Conservation (phyloP, 2,888 invertebrate genomes). For the Tetranychus piercei region DNA sequence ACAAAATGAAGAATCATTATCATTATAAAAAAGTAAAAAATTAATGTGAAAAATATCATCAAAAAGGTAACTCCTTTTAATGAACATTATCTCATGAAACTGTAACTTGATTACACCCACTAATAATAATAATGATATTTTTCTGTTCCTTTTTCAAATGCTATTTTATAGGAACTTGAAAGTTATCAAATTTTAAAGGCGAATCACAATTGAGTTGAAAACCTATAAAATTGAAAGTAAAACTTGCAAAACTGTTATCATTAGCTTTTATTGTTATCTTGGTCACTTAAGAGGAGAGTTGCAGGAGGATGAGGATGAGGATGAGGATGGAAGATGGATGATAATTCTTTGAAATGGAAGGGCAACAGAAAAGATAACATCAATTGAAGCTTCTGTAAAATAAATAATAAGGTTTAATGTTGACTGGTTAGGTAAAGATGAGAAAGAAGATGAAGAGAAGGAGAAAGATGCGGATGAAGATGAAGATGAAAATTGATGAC, state of each 20-base stretch:
- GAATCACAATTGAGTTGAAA: not conserved
- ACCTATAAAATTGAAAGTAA: not conserved
- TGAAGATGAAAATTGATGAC: slow-evolving; percentile 1
- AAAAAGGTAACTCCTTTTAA: slow-evolving; percentile 7
- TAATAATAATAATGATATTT: not conserved
- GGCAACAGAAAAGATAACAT: not conserved
- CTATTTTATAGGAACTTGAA: not conserved
- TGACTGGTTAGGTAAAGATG: not conserved
- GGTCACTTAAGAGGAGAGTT: not conserved
- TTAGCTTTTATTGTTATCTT: not conserved
- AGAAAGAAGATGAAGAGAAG: not conserved
- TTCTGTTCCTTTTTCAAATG: not conserved
- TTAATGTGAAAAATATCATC: not conserved
- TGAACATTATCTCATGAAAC: not conserved
- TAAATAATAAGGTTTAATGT: not conserved
- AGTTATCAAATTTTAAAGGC: not conserved
- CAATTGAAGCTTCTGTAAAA: not conserved
- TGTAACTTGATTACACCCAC: not conserved
- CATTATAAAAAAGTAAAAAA: not conserved
- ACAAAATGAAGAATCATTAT: slow-evolving; percentile 16
- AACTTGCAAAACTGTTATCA: not conserved
- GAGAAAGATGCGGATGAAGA: not conserved
- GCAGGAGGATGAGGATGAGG: not conserved
- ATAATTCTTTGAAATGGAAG: not conserved
- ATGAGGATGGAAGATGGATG: not conserved